Base-by-base conservation (phyloP, 2,888 invertebrate species). In the Microdon myrmicae region DNA sequence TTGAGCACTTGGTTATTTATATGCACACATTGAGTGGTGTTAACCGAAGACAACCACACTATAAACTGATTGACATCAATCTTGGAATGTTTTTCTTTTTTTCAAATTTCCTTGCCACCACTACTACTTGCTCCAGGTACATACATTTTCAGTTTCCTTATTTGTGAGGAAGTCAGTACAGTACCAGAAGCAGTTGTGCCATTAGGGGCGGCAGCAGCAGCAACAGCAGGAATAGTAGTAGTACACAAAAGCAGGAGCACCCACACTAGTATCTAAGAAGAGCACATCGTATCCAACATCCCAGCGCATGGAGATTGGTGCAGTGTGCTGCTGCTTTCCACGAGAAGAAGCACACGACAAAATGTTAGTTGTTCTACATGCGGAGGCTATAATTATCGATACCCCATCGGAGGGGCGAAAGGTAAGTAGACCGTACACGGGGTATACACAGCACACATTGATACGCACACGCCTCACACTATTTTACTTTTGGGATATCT, bases 41-140 rank as follows among this genome's bases (percentile, higher is more conserved):
- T 64, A 64, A 64, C 58, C 51, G 58, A 58, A 58, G 64, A 64
- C 64, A 58, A 64, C 64, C 51, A 64, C 64, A 58, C 58, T 64
- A 58, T 58, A 64, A 64, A 64, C 64, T 64, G 64, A 64, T 56
- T 64, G 64, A 58, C 64, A 64, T 64, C 64, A 64, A 64, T 64
- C 64, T 64, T 64, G 51, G 51, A 56, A 51, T 64, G 61, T 64
- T 58, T 58, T 64, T 58, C 58, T 51, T n/a, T n/a, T n/a, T n/a
- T 58, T 31, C 43, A 58, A 53, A 58, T 64, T 64, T 64, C 53
- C 51, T 45, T 56, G 34, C 25, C 35, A 29, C 22, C 12, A 4
- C 9, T 26, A 19, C 8, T 20, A 38, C 43, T 38, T 38, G 31
- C 55, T 28, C 22, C 37, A 10, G 39, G n/a, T 49, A 29, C 56